Evolutionary conservation across 2,888 invertebrate genomes (phyloP).

Genomic region (Drosophila formosana): DNA sequence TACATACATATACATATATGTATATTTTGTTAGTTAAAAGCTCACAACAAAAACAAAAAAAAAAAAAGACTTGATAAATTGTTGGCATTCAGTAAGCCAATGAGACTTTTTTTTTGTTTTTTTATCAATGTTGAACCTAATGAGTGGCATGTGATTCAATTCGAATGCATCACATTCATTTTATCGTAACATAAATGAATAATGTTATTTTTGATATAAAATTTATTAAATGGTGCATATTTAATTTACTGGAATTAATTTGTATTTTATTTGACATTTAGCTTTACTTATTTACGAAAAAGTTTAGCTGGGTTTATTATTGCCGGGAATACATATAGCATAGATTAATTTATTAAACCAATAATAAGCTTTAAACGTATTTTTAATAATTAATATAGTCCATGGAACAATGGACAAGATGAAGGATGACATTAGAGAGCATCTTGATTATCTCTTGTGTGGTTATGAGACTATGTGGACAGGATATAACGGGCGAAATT

Average conservation of each 20-base stretch:
- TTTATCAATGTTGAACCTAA: constrained; percentile 47
- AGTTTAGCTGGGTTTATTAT: too few relatives aligned
- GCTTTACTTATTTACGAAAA: neutral
- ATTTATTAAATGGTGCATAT: neutral
- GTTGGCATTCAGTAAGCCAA: constrained; percentile 18
- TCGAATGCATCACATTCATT: constrained; percentile 23
- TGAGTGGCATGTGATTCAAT: constrained; percentile 56
- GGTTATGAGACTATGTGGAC: too few relatives aligned
- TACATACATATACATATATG: neutral
- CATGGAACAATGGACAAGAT: too few relatives aligned
- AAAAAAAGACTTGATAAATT: constrained; percentile 32
- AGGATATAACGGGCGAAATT: too few relatives aligned
- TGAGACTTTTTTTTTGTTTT: constrained; percentile 4
- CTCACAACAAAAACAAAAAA: neutral
- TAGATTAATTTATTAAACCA: too few relatives aligned
- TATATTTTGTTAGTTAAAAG: constrained; percentile 3
- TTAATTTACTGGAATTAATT: too few relatives aligned
- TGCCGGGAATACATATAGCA: too few relatives aligned
- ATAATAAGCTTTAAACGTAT: too few relatives aligned
- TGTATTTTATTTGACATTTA: neutral
- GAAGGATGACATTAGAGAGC: too few relatives aligned
- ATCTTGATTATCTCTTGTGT: too few relatives aligned
- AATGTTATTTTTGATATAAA: neutral
- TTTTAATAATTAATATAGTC: too few relatives aligned
- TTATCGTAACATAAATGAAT: constrained; percentile 14